phyloP scores from a whole-genome alignment of 1,140 invertebrate species.

The Leptinotarsa texana region DNA sequence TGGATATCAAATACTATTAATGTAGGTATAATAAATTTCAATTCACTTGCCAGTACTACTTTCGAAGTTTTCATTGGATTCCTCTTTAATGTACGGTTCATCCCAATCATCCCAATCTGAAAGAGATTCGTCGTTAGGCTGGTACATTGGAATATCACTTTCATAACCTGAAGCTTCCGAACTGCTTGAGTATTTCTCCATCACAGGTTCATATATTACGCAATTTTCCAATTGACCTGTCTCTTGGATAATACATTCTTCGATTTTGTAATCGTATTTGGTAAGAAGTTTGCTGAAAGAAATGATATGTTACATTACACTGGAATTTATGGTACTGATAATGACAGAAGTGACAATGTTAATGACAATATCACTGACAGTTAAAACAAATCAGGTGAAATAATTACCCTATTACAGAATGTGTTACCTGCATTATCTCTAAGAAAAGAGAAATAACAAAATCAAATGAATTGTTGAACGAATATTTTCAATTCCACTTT shows the following conservation, averaged over 20 bases:
- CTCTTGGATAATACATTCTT: slow-evolving; percentile 43
- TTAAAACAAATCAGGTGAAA: too few species aligned
- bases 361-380: not conserved
- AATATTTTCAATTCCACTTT: too few species aligned
- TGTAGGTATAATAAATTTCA: too few species aligned
- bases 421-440: too few species aligned
- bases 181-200: slow-evolving; percentile 43
- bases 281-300: slow-evolving; percentile 36
- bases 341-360: not conserved
- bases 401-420: too few species aligned
- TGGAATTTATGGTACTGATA: not conserved
- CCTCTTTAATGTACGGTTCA: slow-evolving; percentile 17
- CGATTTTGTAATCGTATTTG: slow-evolving; percentile 42
- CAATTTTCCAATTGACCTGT: slow-evolving; percentile 37
- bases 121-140: slow-evolving; percentile 27
- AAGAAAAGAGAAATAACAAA: too few species aligned
- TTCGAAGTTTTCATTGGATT: not conserved
- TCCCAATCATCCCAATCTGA: slow-evolving; percentile 43
- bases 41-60: not conserved
- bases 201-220: slow-evolving; percentile 44
- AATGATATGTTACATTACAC: not conserved
- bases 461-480: too few species aligned
- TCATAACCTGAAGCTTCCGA: slow-evolving; percentile 43
- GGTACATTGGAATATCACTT: slow-evolving; percentile 33
- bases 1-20: too few species aligned